Conservation (phyloP, 2,888 invertebrate genomes). For the Rotaria macrura region DNA sequence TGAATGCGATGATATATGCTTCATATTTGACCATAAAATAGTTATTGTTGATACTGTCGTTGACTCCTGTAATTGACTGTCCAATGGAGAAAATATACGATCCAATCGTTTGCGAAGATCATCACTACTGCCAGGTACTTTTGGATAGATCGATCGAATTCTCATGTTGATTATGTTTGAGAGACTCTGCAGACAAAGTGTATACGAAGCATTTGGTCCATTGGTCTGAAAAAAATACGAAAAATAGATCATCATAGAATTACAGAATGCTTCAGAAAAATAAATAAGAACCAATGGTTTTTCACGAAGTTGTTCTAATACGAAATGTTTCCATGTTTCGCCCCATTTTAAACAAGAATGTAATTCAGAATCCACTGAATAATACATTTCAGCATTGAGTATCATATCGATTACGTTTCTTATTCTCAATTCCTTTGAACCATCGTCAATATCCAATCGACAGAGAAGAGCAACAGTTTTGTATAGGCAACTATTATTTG, state of each 20-base stretch:
- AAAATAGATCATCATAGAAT: too few relatives aligned
- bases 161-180: background rate
- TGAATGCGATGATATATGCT: background rate
- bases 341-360: constrained; percentile 19
- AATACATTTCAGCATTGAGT: background rate
- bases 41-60: background rate
- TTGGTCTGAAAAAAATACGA: background rate
- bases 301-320: background rate
- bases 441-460: background rate
- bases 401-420: background rate
- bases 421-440: background rate
- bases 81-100: background rate
- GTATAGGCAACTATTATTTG: background rate
- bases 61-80: background rate
- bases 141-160: constrained; percentile 4
- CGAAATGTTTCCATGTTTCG: background rate
- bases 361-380: background rate
- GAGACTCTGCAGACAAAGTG: background rate
- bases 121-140: background rate
- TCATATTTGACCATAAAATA: background rate
- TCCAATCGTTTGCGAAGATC: background rate
- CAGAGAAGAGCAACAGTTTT: background rate
- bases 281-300: background rate
- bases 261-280: background rate
- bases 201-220: background rate